Evolutionary conservation across 1,140 invertebrate genomes (phyloP).

Genomic region (Bombyx mori): DNA sequence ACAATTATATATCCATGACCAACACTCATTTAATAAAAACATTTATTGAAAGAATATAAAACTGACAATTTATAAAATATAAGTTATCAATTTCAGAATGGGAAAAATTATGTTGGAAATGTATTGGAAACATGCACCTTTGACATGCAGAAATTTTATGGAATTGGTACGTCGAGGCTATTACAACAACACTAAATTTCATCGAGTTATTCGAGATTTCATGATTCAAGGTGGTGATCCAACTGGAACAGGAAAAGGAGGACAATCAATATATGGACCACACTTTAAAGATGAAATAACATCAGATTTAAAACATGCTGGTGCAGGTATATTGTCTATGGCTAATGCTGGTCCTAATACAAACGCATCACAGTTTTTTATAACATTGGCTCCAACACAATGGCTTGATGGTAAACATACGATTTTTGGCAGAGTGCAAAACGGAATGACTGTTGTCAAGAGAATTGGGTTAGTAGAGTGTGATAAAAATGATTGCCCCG

Average conservation of each 20-base stretch:
- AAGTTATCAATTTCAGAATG: conserved; percentile 81
- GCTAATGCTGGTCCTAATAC: conserved; percentile 95
- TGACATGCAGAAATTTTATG: conserved; percentile 96
- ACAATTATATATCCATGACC: too few relatives aligned
- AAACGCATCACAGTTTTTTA: conserved; percentile 99
- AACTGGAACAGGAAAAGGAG: conserved; percentile 94
- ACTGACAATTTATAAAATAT: background rate
- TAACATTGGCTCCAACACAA: conserved; percentile 95
- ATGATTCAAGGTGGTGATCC: conserved; percentile 98
- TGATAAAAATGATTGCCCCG: conserved; percentile 90
- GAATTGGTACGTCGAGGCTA: conserved; percentile 93
- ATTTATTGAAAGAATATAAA: too few relatives aligned
- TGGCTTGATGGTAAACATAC: conserved; percentile 98
- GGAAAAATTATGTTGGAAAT: conserved; percentile 92
- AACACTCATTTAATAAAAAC: too few relatives aligned
- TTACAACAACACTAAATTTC: conserved; percentile 97
- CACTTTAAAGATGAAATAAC: conserved; percentile 97
- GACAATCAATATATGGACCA: conserved; percentile 96
- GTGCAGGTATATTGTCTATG: conserved; percentile 79
- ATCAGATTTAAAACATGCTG: conserved; percentile 94
- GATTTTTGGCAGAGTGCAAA: conserved; percentile 92
- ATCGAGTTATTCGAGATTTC: conserved; percentile 96
- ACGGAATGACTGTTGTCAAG: conserved; percentile 92
- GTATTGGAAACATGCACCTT: conserved; percentile 98
- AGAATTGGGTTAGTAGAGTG: conserved; percentile 94